Evolutionary conservation across 1,140 invertebrate species (phyloP), one percentile per base, ranked within the genome.

Genomic region (Drosophila nebulosa): DNA sequence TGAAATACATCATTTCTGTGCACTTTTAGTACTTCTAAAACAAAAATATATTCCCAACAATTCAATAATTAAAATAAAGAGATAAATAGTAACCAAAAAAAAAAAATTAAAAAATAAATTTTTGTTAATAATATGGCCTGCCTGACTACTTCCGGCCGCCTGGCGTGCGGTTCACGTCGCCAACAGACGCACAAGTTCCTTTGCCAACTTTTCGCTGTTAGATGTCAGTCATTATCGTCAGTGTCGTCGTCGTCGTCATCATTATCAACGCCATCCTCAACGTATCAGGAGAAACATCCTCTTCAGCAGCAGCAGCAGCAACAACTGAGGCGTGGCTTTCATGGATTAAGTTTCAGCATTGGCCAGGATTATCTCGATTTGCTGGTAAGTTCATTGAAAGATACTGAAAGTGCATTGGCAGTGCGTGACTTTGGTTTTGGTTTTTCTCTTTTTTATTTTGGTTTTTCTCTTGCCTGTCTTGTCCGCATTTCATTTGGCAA

Each of bases 141-240:
- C 61, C 75, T 90, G 71, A 88, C 79, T 74, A 90, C 85, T 84
- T 90, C 89, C 79, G 85, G 89, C 85, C 89, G 89, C 46, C 73
- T 85, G 32, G 81, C 78, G 64, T 89, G 83, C 85, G 79, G 74
- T 83, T 66, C 89, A 51, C 78, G 79, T 74, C 71, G 70, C 57
- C 80, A 88, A 55, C 89, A 89, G 64, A 67, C 79, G 60, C 84
- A 88, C 55, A 90, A 81, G 61, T 68, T 78, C 35, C 71, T 90
- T 18, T 80, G 65, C 52, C 79, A 85, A 51, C 64, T 90, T 9
- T 73, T 90, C 39, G 39, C 39, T 21, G 39, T 46, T 35, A 71
- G 71, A 26, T 50, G 63, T 32, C 70, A 64, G 16, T 39, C 71
- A 57, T 52, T 55, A 62, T 32, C 71, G 56, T 64, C 72, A 68